These are phyloP conservation scores for Platorchestia sp. DNA, from an alignment of 1,140 invertebrate genomes.

Conservation along the genomic window DNA sequence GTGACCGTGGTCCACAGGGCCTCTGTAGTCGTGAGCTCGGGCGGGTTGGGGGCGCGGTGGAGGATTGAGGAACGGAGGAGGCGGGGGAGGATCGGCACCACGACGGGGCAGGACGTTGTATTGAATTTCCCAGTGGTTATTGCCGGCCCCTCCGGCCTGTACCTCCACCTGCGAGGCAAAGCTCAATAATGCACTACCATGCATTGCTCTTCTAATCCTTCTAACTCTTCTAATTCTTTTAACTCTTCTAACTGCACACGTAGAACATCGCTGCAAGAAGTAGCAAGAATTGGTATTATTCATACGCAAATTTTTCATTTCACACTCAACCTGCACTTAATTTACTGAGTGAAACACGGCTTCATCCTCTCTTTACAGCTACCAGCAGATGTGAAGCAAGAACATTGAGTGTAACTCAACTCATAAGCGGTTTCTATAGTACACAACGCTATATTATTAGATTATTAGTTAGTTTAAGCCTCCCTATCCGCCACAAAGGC, in stretches of 20 bases:
- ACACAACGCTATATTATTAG: too few relatives aligned
- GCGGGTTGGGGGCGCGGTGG: neutral
- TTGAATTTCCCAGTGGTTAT: slow-evolving; percentile 49
- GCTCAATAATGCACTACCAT: too few relatives aligned
- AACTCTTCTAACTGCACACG: neutral
- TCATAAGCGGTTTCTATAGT: neutral
- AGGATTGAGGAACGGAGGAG: neutral
- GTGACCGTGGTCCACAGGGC: neutral
- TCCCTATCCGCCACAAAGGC: too few relatives aligned
- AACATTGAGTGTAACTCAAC: neutral
- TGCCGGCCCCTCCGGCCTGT: slow-evolving; percentile 16
- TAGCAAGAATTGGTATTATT: neutral
- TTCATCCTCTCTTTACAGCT: neutral
- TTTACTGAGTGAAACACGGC: neutral
- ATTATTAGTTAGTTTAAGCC: too few relatives aligned
- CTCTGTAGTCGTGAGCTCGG: neutral
- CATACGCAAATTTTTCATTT: neutral
- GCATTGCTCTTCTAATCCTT: too few relatives aligned
- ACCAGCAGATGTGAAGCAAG: neutral
- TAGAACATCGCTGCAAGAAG: neutral
- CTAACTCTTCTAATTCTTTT: too few relatives aligned
- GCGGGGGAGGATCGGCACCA: neutral
- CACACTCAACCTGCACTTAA: neutral
- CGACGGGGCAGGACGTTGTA: slow-evolving; percentile 28
- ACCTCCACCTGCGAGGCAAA: slow-evolving; percentile 24